Base-by-base conservation (phyloP, 1,140 invertebrate genomes). In the Zophobas morio region DNA sequence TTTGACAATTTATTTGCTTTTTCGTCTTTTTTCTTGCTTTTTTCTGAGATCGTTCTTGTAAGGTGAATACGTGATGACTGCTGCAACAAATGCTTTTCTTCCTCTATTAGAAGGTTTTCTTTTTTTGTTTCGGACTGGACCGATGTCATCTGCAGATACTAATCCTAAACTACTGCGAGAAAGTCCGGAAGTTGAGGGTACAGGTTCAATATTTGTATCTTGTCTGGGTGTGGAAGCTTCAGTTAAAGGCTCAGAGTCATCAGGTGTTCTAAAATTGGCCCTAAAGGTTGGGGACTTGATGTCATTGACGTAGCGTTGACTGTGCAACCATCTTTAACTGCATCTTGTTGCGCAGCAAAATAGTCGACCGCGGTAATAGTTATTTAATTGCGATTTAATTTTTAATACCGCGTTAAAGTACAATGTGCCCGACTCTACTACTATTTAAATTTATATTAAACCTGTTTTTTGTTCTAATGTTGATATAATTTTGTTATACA, bases 331-430 rank as follows among this genome's bases (percentile, higher is more conserved):
- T 40, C 53, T 75, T 63, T 75, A 3, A 63, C 73, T 20, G 73
- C 53, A 63, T 75, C 37, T 75, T 75, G 73, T 40, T 63, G 53
- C 35, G 73, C 53, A 75, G 73, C 71, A 32, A 60, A 34, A 54
- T 54, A 74, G 71, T 74, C 42, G 42, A 46, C 8, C 42, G 3
- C 42, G 8, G 42, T 46, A 8, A 46, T 20, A 20, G 20, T 20
- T 20, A 20, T 20, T 20, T 20, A 20, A 20, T 20, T 20, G 20
- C 20, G 20, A 20, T 20, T 20, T 20, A 20, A 20, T 20, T 20
- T 20, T 20, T 20, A 20, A 20, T 20, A 20, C 20, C 20, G 20
- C 20, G 20, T 20, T 20, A 20, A 20, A 20, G 20, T 20, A 20
- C 20, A 20, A 20, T 20, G 20, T 20, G 20, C 20, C 20, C 20